These are phyloP conservation scores for Procambarus virginalis DNA, from an alignment of 1,140 invertebrate species.

Conservation along the genomic window DNA sequence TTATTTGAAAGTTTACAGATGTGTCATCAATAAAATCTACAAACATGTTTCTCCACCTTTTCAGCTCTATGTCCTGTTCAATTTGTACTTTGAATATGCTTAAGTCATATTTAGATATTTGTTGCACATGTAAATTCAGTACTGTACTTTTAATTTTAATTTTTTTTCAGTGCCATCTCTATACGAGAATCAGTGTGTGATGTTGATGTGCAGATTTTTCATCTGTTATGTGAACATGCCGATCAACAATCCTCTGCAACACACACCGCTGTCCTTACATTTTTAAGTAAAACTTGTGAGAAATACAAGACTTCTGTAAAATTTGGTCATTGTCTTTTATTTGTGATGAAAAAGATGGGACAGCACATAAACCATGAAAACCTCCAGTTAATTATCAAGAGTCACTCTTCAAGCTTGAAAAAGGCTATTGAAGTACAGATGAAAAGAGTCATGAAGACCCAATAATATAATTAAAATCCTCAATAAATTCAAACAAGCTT, in stretches of 20 bases:
- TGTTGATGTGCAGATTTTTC: constrained; percentile 28
- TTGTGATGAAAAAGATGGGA: constrained; percentile 18
- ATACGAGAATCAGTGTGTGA: not conserved
- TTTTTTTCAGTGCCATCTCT: not conserved
- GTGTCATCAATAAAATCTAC: too few relatives aligned
- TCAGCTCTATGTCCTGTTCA: too few relatives aligned
- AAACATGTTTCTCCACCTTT: too few relatives aligned
- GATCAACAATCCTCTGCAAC: not conserved
- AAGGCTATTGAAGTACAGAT: constrained; percentile 25
- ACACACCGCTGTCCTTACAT: constrained; percentile 2
- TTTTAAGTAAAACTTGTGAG: not conserved
- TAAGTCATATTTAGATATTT: too few relatives aligned
- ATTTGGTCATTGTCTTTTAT: constrained; percentile 34
- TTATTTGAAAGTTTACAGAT: too few relatives aligned
- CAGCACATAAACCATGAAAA: constrained; percentile 2
- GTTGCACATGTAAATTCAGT: too few relatives aligned
- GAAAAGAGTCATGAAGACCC: constrained; percentile 14
- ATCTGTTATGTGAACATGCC: constrained; percentile 16
- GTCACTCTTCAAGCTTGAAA: constrained; percentile 22
- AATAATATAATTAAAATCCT: not conserved
- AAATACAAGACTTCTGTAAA: not conserved
- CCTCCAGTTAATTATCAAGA: constrained; percentile 1
- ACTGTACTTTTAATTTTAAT: too few relatives aligned
- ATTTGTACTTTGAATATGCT: too few relatives aligned
- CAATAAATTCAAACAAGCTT: not conserved